Evolutionary conservation across 1,140 invertebrate genomes (phyloP).

Genomic region (Cotesia chilonis): DNA sequence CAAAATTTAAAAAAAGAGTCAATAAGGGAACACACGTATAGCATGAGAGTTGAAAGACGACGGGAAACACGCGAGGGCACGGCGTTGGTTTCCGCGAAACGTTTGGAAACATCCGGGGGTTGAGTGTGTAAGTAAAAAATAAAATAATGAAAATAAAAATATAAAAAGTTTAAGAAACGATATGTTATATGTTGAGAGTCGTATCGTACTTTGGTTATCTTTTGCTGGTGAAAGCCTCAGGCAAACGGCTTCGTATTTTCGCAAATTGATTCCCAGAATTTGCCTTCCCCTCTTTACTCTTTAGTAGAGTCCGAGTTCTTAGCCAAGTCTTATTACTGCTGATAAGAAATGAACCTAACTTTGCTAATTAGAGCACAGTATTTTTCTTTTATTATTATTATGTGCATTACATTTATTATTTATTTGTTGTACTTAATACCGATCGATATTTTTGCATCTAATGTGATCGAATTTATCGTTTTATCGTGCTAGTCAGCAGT

Average conservation of each 20-base stretch:
- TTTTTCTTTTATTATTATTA: too few relatives aligned
- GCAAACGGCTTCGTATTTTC: background rate
- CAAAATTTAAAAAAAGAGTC: background rate
- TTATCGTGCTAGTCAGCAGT: slow-evolving; percentile 1
- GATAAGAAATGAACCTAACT: too few relatives aligned
- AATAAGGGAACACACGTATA: slow-evolving; percentile 1
- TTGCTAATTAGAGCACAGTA: too few relatives aligned
- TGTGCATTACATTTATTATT: too few relatives aligned
- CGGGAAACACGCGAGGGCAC: slow-evolving; percentile 32
- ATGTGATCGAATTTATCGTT: background rate
- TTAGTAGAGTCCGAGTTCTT: too few relatives aligned
- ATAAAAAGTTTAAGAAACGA: too few relatives aligned
- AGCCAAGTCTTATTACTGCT: too few relatives aligned
- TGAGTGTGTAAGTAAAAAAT: slow-evolving; percentile 8
- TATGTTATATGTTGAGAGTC: slow-evolving; percentile 22
- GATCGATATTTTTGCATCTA: too few relatives aligned
- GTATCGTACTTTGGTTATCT: slow-evolving; percentile 28
- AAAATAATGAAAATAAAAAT: too few relatives aligned
- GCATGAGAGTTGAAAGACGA: slow-evolving; percentile 1
- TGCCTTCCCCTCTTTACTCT: background rate
- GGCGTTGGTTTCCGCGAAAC: slow-evolving; percentile 35
- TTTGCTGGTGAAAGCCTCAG: slow-evolving; percentile 9
- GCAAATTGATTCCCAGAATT: slow-evolving; percentile 12
- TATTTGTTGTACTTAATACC: too few relatives aligned
- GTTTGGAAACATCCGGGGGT: slow-evolving; percentile 31